Evolutionary conservation across 2,888 invertebrate species (phyloP).

Genomic region (Eustalomyia histrio): DNA sequence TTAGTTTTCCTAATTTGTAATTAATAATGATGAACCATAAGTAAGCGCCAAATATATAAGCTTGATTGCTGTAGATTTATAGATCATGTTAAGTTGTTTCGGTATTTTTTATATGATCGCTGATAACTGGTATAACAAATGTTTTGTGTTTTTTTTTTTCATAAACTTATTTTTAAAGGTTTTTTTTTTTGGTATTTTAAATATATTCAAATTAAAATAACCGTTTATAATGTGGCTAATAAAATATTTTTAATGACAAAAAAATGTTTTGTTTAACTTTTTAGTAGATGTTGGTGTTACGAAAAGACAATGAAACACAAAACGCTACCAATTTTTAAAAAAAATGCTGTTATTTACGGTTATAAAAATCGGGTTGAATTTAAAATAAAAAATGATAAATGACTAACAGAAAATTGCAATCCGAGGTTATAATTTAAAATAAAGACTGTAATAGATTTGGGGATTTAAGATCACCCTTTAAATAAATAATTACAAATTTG

Average conservation of each 20-base stretch:
- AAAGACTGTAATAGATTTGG: too few species aligned
- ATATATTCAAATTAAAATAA: conserved; percentile 8
- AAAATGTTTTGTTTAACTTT: conserved; percentile 6
- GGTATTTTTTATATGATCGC: conserved; percentile 11
- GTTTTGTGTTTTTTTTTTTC: background rate
- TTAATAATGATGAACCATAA: conserved; percentile 29
- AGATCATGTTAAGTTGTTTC: conserved; percentile 33
- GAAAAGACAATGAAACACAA: conserved; percentile 6
- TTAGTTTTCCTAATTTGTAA: conserved; percentile 17
- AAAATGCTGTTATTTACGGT: background rate
- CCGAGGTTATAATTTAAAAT: too few species aligned
- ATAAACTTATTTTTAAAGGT: background rate
- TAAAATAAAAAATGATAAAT: too few species aligned
- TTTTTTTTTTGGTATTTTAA: conserved; percentile 8
- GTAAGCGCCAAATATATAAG: conserved; percentile 17
- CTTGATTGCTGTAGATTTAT: conserved; percentile 48
- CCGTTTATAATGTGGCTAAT: conserved; percentile 3
- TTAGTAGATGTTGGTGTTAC: conserved; percentile 8
- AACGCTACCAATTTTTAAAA: conserved; percentile 15
- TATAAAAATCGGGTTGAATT: background rate
- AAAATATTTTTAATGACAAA: background rate
- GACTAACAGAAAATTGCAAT: too few species aligned
- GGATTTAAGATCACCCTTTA: too few species aligned
- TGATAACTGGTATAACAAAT: conserved; percentile 17
- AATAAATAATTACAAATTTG: too few species aligned